Percentiles rank a stretch among this genome's conserved stretches.
Evolutionary conservation across 2,888 invertebrate species (phyloP).

Genomic region (Drosophila meridionalis): DNA sequence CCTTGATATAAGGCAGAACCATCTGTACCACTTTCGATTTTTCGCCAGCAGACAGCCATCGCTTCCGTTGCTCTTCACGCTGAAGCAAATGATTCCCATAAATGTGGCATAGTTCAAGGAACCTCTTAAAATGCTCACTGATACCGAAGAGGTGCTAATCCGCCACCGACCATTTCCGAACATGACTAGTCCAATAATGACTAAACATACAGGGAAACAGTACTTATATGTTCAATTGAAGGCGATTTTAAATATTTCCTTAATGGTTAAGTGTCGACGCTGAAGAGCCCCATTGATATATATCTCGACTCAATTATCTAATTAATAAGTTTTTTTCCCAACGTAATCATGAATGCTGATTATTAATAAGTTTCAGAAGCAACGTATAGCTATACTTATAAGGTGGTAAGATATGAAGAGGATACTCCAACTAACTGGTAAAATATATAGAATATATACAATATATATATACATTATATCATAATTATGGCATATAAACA

Average conservation of each 20-base stretch:
- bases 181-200: conserved; percentile 48
- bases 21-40: conserved; percentile 33
- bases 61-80: conserved; percentile 17
- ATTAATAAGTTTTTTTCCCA: neutral
- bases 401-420: no score
- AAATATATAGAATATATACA: no score
- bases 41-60: conserved; percentile 34
- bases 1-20: conserved; percentile 44
- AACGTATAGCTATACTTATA: no score
- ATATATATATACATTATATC: no score
- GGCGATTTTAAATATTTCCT: neutral
- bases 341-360: neutral
- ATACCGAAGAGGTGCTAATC: conserved; percentile 37
- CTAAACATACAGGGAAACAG: neutral
- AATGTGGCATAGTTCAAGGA: conserved; percentile 43
- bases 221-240: neutral
- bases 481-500: no score
- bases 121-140: conserved; percentile 31
- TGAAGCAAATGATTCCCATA: conserved; percentile 56
- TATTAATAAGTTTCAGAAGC: neutral
- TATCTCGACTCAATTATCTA: conserved; percentile 6
- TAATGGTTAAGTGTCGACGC: neutral
- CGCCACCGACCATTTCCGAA: conserved; percentile 30
- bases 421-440: no score
- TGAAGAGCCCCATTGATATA: conserved; percentile 4